phyloP scores from a whole-genome alignment of 2,113 vertebrate genomes.

The Ranitomeya imitator region DNA sequence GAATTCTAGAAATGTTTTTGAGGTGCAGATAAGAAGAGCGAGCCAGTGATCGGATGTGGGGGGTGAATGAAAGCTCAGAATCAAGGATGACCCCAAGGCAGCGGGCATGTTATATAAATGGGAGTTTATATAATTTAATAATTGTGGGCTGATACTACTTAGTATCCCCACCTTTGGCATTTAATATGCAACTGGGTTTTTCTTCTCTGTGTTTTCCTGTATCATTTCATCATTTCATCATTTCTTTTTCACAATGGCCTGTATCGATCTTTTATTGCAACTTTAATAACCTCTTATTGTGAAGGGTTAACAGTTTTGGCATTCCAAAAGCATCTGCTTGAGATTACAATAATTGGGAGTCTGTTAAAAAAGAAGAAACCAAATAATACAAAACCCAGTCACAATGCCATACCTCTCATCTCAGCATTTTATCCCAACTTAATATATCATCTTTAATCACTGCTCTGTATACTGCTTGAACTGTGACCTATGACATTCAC shows the following conservation, averaged over 20 bases:
- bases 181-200: no score
- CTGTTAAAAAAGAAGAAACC: background rate
- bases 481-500: slow-evolving; percentile 74
- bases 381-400: slow-evolving; percentile 22
- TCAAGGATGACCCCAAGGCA: no score
- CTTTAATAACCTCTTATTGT: slow-evolving; percentile 1
- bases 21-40: no score
- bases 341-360: slow-evolving; percentile 38
- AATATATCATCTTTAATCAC: slow-evolving; percentile 71
- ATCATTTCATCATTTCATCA: background rate
- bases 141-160: no score
- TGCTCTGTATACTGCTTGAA: slow-evolving; percentile 66
- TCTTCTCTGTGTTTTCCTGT: no score
- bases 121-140: no score
- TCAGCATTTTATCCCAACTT: slow-evolving; percentile 64
- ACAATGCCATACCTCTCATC: slow-evolving; percentile 54
- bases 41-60: no score
- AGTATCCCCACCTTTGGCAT: no score
- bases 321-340: slow-evolving; percentile 37
- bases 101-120: no score
- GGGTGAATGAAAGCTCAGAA: no score
- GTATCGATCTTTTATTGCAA: background rate
- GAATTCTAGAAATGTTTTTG: no score
- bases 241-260: background rate
- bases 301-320: slow-evolving; percentile 33